Base-by-base conservation (phyloP, 2,888 invertebrate species). In the Orthosia cruda region DNA sequence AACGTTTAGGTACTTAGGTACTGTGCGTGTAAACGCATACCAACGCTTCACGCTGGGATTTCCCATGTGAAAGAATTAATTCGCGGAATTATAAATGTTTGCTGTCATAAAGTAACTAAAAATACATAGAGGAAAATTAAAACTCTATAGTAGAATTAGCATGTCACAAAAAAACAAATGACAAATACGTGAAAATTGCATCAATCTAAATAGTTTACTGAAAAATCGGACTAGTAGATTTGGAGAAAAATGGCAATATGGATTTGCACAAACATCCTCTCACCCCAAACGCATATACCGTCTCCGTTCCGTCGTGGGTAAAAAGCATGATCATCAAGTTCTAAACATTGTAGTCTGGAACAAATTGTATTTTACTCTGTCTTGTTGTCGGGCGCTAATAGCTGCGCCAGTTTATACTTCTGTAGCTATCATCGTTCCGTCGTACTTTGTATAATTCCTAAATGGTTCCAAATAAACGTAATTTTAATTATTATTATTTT, bases 31-130 rank as follows among this genome's bases (percentile, higher is more conserved):
- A 52, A 26, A 54, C 40, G 32, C 69, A 52, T 50, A 55, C 50
- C 52, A 52, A 23, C 23, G 20, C n/a, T 7, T 49, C 52, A 71
- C 11, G 15, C 49, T 47, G 74, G 74, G 62, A 26, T 45, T 78
- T 62, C 57, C 63, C 52, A 49, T 49, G 57, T 15, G 26, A 63
- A 55, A 45, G 18, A 59, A 72, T 62, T 13, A 55, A 50, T 47
- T 47, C 18, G 5, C 9, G 20, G 40, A 45, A 26, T 40, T 49
- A 64, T n/a, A 49, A 45, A 50, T 13, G 15, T 40, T 32, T 2
- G 32, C 4, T 23, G 47, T 52, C 75, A 40, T 47, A 40, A 49
- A 54, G 40, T 50, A 54, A n/a, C 47, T 62, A 76, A 54, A 61
- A 65, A 45, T 23, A 52, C 23, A 13, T 45, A 7, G 16, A 73